Base-by-base conservation (phyloP, 1,140 invertebrate species). In the Calephelis nemesis region DNA sequence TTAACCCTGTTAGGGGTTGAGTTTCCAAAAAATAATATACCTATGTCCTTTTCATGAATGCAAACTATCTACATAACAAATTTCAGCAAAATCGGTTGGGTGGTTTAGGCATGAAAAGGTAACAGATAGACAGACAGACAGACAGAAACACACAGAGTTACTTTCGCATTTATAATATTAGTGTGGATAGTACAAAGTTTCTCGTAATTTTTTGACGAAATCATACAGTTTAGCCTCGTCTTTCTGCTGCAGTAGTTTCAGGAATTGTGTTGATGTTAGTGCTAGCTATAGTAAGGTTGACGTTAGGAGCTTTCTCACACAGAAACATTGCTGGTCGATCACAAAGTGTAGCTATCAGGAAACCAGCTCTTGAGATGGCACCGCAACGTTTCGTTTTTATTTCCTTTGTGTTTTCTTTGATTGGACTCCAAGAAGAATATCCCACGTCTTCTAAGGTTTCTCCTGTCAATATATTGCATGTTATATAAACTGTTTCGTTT, bases 341-440 rank as follows among this genome's bases (percentile, higher is more conserved):
- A 62, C 84, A 87, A 50, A 54, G 63, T 0, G 80, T 75, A 10
- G 77, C 71, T 71, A 76, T 62, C 30, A 84, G 75, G 47, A 80
- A 83, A 49, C 84, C 84, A 50, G 78, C 78, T 62, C 82, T 79
- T n/a, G 82, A 81, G 40, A 86, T 78, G 12, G 81, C 81, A 0
- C 84, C 84, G 42, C 84, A 86, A 12, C 77, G 76, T 60, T 78
- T 78, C 13, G 11, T n/a, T 52, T 76, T 74, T 30, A 47, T 52
- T 64, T 72, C 13, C 48, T 52, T 67, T 5, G 65, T n/a, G 40
- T 71, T 58, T 64, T 83, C 79, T 45, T 79, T 74, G 39, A 75
- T 49, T 9, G 81, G 79, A 67, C 68, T 78, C 81, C 79, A 83
- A 9, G 75, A 79, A 11, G 82, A 75, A 50, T 81, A 86, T 9